phyloP scores from a whole-genome alignment of 2,888 invertebrate species.

The Sinotaia quadrata region DNA sequence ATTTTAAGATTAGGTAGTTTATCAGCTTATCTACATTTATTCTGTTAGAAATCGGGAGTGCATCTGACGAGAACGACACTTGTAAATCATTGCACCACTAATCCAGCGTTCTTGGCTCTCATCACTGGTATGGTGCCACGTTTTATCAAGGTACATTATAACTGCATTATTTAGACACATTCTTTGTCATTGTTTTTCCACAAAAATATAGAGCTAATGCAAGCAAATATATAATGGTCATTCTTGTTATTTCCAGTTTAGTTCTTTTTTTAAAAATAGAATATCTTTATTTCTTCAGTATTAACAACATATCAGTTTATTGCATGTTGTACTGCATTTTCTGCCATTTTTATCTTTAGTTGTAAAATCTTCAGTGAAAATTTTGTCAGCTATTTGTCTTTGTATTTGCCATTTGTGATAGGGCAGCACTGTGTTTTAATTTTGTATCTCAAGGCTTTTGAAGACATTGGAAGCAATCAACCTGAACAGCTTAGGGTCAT shows the following conservation, averaged over 20 bases:
- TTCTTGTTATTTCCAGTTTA: too few species aligned
- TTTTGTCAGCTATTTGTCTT: too few species aligned
- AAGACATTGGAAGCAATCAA: conserved; percentile 6
- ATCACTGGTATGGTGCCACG: conserved; percentile 77
- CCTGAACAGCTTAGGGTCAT: conserved; percentile 77
- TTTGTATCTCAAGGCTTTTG: conserved; percentile 8
- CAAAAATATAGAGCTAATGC: too few species aligned
- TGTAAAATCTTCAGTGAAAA: too few species aligned
- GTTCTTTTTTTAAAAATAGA: too few species aligned
- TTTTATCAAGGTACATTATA: conserved; percentile 76
- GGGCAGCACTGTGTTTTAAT: not conserved
- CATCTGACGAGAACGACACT: conserved; percentile 82
- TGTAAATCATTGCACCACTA: conserved; percentile 81
- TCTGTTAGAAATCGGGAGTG: conserved; percentile 78
- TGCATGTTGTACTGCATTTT: too few species aligned
- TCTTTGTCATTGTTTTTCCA: too few species aligned
- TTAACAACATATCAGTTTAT: too few species aligned
- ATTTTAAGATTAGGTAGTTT: not conserved
- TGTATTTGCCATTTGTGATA: not conserved
- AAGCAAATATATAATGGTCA: too few species aligned
- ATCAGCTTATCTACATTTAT: conserved; percentile 5
- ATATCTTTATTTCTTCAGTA: too few species aligned
- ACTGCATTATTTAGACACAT: too few species aligned
- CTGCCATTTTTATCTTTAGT: too few species aligned
- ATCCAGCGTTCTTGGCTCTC: conserved; percentile 78